Conservation (phyloP, 35 echinoderm and acorn worm species). For the Acanthaster planci region DNA sequence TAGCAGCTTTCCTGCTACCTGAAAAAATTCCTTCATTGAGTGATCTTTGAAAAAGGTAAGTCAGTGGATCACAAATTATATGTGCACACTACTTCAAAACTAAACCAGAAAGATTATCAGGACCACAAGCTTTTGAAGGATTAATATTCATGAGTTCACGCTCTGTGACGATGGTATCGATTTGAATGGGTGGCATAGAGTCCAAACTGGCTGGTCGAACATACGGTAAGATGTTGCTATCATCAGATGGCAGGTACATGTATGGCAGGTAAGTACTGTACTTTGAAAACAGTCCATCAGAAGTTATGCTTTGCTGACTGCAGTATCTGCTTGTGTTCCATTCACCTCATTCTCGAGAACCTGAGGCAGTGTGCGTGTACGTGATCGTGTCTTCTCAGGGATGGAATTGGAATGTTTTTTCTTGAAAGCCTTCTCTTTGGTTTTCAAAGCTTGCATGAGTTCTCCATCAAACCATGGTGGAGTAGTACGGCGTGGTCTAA, state of each 20-base stretch:
- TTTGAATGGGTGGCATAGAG: constrained; percentile 2
- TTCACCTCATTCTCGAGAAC: not conserved
- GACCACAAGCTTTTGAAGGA: no score
- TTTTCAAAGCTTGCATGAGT: not conserved
- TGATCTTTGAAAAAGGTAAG: not conserved
- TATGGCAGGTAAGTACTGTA: no score
- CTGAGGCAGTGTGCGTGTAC: not conserved
- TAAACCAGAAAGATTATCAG: not conserved
- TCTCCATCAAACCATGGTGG: not conserved
- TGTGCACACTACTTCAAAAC: not conserved
- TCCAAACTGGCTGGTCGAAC: not conserved
- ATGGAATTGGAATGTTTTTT: not conserved
- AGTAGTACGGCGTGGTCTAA: not conserved
- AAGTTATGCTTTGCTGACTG: not conserved
- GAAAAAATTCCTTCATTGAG: not conserved
- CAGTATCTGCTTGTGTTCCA: not conserved
- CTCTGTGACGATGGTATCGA: not conserved
- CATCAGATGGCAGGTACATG: no score
- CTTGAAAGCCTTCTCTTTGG: not conserved
- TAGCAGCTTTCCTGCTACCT: not conserved
- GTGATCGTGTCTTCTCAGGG: not conserved
- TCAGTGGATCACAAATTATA: not conserved
- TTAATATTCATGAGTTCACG: not conserved
- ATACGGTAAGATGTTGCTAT: no score
- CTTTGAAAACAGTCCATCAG: not conserved